Base-by-base conservation (phyloP, 2,888 invertebrate genomes). In the Platycheirus albimanus region DNA sequence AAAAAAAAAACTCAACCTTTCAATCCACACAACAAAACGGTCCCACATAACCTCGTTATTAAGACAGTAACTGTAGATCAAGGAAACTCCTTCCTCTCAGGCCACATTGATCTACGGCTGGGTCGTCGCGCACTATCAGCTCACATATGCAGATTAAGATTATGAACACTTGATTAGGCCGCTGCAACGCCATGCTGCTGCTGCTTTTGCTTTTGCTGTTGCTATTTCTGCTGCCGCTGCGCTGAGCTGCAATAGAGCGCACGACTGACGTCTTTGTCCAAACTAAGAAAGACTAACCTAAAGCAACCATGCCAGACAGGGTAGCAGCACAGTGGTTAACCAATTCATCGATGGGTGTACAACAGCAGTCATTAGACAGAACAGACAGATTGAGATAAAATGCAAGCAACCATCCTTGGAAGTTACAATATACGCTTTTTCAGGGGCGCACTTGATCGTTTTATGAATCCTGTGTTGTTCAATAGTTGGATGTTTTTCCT, bases 61-160 rank as follows among this genome's bases (percentile, higher is more conserved):
- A 78, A 83, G 83, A 83, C 83, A 78, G 83, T 83, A 83, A 83
- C 78, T 83, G 83, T 83, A 83, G 83, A 83, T 83, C 78, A 83
- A 83, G 83, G 83, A 83, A 83, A 78, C 78, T 83, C 78, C 78
- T 69, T 72, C 67, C 66, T 58, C 45, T 28, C 30, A 61, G 64
- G 76, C 71, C 71, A 52, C 71, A 67, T 51, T 81, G 81, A 76
- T 81, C 71, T 77, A 81, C 77, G 61, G 69, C 75, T 64, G 56
- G 78, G 72, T 77, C 83, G 83, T 74, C 83, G 67, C 54, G 63
- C 63, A 67, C 78, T 83, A 83, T 83, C 83, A 83, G 83, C 69
- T 69, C 72, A 77, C 83, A 83, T 83, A 83, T 83, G 83, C 83
- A 83, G 83, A 83, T 83, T 78, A 74, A 83, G 78, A 83, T 83